These are phyloP conservation scores for Drosophila hamatofila DNA, from an alignment of 2,888 invertebrate genomes.

Conservation along the genomic window DNA sequence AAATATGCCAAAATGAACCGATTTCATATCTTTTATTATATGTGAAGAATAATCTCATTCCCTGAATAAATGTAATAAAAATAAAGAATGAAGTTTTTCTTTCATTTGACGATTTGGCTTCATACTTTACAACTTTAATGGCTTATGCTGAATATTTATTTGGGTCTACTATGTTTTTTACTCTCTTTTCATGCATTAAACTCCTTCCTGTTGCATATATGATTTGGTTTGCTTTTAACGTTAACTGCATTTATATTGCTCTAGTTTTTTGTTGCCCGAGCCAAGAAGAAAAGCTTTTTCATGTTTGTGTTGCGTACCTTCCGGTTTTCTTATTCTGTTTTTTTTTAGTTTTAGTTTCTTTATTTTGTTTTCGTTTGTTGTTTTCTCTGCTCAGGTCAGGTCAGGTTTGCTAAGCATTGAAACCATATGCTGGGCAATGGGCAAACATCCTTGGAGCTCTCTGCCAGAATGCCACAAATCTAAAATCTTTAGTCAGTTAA, in stretches of 20 bases:
- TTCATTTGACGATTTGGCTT: no score
- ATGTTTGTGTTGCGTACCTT: slow-evolving; percentile 6
- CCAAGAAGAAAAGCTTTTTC: slow-evolving; percentile 8
- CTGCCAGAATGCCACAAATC: slow-evolving; percentile 25
- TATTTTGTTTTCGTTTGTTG: not conserved
- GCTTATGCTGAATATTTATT: not conserved
- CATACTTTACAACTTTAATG: not conserved
- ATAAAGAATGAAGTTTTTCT: no score
- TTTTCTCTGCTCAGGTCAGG: not conserved
- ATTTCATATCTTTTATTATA: no score
- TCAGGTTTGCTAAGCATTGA: slow-evolving; percentile 11
- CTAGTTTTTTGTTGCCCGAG: not conserved
- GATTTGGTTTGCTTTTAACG: not conserved
- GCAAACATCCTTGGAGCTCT: slow-evolving; percentile 18
- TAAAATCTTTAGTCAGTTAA: slow-evolving; percentile 22
- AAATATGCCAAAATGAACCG: no score
- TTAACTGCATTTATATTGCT: not conserved
- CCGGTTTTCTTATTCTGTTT: not conserved
- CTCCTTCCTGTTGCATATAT: not conserved
- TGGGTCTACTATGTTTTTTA: not conserved
- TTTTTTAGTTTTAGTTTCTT: not conserved
- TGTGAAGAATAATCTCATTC: no score
- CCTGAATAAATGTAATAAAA: no score
- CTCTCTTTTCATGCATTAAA: not conserved
- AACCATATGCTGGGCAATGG: slow-evolving; percentile 18